Evolutionary conservation across 1,140 invertebrate genomes (phyloP).

Genomic region (Drosophila kanapiae): DNA sequence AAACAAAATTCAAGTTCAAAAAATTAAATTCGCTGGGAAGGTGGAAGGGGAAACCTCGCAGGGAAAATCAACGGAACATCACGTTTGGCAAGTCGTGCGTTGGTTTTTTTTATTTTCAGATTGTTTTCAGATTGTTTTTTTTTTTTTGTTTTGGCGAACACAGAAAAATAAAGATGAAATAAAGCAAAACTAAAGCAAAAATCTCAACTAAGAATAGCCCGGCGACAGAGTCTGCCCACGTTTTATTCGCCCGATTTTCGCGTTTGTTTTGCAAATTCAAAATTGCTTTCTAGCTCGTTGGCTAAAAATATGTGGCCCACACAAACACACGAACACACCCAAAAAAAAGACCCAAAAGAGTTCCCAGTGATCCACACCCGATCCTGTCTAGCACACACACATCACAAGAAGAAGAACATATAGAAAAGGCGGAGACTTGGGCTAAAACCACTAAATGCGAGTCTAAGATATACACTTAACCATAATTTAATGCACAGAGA

Average conservation of each 20-base stretch:
- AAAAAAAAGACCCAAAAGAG: conserved; percentile 24
- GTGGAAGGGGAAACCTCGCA: conserved; percentile 16
- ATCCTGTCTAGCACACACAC: conserved; percentile 28
- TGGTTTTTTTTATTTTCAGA: conserved; percentile 37
- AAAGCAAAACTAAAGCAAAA: conserved; percentile 33
- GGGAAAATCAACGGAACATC: conserved; percentile 59
- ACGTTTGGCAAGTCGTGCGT: conserved; percentile 73
- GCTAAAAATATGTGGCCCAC: conserved; percentile 61
- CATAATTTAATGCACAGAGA: conserved; percentile 14
- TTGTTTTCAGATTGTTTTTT: conserved; percentile 6
- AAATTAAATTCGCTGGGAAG: conserved; percentile 29
- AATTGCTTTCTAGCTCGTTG: conserved; percentile 57
- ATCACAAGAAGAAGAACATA: neutral
- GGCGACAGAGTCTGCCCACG: conserved; percentile 62
- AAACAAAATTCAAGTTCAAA: conserved; percentile 76
- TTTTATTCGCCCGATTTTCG: conserved; percentile 63
- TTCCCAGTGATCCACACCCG: conserved; percentile 55
- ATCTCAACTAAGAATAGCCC: conserved; percentile 39
- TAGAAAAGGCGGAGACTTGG: conserved; percentile 19
- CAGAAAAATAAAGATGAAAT: conserved; percentile 63
- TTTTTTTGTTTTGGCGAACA: conserved; percentile 62
- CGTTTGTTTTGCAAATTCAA: conserved; percentile 60
- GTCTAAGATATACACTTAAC: conserved; percentile 35
- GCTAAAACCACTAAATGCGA: conserved; percentile 27
- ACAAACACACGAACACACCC: conserved; percentile 26